phyloP scores from a whole-genome alignment of 2,113 vertebrate genomes.

The Chlorodrepanis virens region DNA sequence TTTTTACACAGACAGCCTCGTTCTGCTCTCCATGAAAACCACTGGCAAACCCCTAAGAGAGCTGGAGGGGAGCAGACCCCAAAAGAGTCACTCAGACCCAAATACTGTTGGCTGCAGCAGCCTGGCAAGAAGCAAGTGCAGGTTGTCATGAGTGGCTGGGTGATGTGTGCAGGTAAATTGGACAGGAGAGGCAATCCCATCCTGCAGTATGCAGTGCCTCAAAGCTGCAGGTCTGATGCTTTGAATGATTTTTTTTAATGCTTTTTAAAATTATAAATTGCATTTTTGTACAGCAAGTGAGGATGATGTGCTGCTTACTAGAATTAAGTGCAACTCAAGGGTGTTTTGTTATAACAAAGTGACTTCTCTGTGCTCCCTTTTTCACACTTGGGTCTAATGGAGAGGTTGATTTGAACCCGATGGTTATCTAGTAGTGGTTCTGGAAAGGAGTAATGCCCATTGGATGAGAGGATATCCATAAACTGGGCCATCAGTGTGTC shows the following conservation, averaged over 20 bases:
- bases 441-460: background rate
- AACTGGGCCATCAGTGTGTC: background rate
- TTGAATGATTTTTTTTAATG: background rate
- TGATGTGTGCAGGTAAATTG: background rate
- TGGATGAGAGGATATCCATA: background rate
- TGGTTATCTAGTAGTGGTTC: background rate
- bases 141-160: background rate
- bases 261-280: slow-evolving; percentile 33
- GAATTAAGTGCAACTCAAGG: background rate
- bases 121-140: background rate
- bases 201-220: background rate
- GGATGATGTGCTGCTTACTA: background rate
- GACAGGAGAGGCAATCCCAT: background rate
- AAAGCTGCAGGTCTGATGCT: background rate
- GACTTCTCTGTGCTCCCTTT: background rate
- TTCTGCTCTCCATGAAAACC: slow-evolving; percentile 29
- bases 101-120: background rate
- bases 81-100: background rate
- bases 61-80: background rate
- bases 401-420: background rate
- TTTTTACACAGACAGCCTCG: slow-evolving; percentile 35
- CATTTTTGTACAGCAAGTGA: background rate
- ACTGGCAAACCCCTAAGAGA: background rate
- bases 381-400: background rate
- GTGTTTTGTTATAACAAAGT: slow-evolving; percentile 5